Percentiles rank a stretch among this genome's conserved stretches.
phyloP scores from a whole-genome alignment of 2,797 vertebrate species.

The Cossypha niveicapilla region DNA sequence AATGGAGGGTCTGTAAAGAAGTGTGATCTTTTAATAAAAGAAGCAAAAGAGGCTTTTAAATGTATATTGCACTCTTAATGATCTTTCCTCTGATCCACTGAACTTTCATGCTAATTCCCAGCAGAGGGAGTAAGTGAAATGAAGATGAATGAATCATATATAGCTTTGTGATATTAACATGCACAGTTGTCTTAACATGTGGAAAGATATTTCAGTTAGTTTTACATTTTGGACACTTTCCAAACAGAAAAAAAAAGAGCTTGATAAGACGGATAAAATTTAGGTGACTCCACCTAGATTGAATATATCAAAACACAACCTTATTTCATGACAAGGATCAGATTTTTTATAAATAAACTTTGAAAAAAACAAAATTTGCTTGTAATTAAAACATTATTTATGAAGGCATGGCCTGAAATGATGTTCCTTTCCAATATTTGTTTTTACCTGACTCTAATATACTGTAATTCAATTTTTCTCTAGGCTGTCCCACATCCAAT shows the following conservation, averaged over 20 bases:
- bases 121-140: constrained; percentile 37
- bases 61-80: neutral
- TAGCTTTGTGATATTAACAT: neutral
- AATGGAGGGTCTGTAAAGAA: neutral
- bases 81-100: neutral
- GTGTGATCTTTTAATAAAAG: neutral
- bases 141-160: neutral
- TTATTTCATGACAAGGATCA: neutral
- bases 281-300: neutral
- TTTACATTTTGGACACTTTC: neutral
- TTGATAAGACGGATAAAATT: neutral
- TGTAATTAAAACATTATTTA: neutral
- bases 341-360: neutral
- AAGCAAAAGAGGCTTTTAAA: neutral
- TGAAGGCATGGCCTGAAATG: neutral
- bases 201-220: neutral
- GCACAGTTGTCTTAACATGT: neutral
- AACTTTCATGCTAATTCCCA: neutral
- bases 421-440: neutral
- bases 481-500: neutral
- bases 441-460: neutral
- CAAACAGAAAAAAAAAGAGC: neutral
- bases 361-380: neutral
- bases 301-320: neutral
- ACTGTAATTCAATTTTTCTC: neutral